Evolutionary conservation across 2,888 invertebrate species (phyloP), one percentile per base, ranked within the genome.

Genomic region (Cephus sareptanus): DNA sequence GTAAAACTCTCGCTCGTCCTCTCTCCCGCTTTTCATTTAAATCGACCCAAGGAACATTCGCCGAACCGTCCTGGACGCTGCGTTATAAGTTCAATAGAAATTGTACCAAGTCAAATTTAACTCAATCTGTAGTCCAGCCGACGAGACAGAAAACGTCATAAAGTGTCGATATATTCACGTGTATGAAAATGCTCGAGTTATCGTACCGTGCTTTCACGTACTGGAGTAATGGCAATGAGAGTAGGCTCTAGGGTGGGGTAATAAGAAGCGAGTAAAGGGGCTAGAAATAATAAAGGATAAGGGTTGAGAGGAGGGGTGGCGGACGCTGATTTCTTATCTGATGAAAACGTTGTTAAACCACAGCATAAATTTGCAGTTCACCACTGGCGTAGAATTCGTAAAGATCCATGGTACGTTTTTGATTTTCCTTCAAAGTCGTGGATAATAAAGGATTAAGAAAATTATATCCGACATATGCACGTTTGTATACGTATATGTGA

Each of bases 321-420:
- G n/a, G 68, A 75, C 37, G 75, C 76, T 73, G 77, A 80, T 79
- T 80, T 79, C 76, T 81, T 81, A 83, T 83, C 83, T 76, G 81
- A 83, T 83, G 79, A 81, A 82, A 79, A 80, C 76, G 80, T 80
- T 76, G 77, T 83, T 81, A 79, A 81, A 83, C 79, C 77, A 68
- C 35, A 77, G 81, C 78, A 81, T 83, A 81, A 81, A 81, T 81
- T 82, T 78, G 78, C 78, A 79, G 80, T 81, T 77, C 76, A n/a
- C 75, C 80, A 81, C 73, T 81, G 76, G 76, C 79, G 75, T 77
- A 74, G 80, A 74, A 74, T 75, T 69, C 34, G 34, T 40, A 70
- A 70, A 15, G 6, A 23, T 15, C 15, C 40, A 40, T 15, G 40
- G 40, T 15, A 40, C 1, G 6, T 40, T 40, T 40, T 23, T 40